Evolutionary conservation across 2,797 vertebrate species (phyloP).

Genomic region (Coracias cyanogaster): DNA sequence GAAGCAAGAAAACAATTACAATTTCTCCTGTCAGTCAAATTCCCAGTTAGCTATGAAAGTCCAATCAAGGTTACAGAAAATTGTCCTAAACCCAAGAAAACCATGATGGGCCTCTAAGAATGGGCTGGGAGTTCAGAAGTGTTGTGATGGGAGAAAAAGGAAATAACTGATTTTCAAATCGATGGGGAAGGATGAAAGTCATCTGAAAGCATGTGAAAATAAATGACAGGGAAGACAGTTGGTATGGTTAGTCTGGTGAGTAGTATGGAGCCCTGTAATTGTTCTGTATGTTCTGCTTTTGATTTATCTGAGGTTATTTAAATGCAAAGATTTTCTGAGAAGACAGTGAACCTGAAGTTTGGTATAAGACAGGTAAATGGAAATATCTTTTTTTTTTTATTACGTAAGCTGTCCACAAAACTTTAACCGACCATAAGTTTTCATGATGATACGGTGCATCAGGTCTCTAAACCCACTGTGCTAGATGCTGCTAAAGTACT

Average conservation of each 20-base stretch:
- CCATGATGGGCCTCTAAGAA: background rate
- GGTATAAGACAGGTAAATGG: background rate
- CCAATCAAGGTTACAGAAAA: background rate
- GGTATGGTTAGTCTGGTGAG: background rate
- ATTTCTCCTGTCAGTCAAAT: background rate
- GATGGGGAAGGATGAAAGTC: background rate
- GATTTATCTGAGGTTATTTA: background rate
- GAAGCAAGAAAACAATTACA: background rate
- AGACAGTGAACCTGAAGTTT: background rate
- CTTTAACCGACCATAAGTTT: background rate
- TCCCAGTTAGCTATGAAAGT: background rate
- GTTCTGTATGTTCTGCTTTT: background rate
- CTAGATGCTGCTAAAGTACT: background rate
- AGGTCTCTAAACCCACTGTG: background rate
- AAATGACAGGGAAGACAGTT: background rate
- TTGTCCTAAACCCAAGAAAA: background rate
- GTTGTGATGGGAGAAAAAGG: background rate
- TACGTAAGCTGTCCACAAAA: background rate
- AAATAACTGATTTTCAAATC: background rate
- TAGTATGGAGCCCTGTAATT: background rate
- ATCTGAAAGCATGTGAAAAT: background rate
- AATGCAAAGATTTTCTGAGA: background rate
- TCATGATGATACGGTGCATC: background rate
- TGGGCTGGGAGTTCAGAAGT: background rate
- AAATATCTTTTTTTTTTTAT: background rate